These are phyloP conservation scores for Nixonia krombeini DNA, from an alignment of 1,140 invertebrate genomes.

Conservation along the genomic window DNA sequence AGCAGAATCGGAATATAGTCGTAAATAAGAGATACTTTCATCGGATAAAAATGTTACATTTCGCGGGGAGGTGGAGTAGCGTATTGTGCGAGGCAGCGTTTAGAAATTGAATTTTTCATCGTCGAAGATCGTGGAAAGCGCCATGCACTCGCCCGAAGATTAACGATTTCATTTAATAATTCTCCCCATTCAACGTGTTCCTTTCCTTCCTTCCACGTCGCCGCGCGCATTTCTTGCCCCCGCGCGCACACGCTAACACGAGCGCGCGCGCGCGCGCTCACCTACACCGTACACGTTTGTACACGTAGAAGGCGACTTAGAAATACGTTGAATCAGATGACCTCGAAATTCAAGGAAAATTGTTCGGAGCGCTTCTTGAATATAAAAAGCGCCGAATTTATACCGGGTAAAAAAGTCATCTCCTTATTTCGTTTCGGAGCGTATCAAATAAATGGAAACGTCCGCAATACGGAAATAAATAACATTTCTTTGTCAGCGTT, in stretches of 20 bases:
- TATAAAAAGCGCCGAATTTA: conserved; percentile 9
- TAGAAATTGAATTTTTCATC: conserved; percentile 25
- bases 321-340: conserved; percentile 39
- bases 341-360: conserved; percentile 45
- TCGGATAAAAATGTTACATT: no score
- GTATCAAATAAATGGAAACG: no score
- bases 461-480: no score
- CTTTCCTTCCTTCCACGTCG: conserved; percentile 15
- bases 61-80: no score
- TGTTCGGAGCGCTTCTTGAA: conserved; percentile 24
- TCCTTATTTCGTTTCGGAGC: no score
- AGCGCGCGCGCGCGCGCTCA: conserved; percentile 5
- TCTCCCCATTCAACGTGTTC: conserved; percentile 39
- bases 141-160: conserved; percentile 33
- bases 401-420: background rate
- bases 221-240: conserved; percentile 6
- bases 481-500: no score
- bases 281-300: no score
- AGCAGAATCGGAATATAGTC: background rate
- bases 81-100: background rate
- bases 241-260: conserved; percentile 1
- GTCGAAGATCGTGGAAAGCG: conserved; percentile 22
- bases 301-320: conserved; percentile 32
- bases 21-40: background rate
- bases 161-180: conserved; percentile 57